These are phyloP conservation scores for Leistus spinibarbis DNA, from an alignment of 2,888 invertebrate genomes.

Conservation along the genomic window DNA sequence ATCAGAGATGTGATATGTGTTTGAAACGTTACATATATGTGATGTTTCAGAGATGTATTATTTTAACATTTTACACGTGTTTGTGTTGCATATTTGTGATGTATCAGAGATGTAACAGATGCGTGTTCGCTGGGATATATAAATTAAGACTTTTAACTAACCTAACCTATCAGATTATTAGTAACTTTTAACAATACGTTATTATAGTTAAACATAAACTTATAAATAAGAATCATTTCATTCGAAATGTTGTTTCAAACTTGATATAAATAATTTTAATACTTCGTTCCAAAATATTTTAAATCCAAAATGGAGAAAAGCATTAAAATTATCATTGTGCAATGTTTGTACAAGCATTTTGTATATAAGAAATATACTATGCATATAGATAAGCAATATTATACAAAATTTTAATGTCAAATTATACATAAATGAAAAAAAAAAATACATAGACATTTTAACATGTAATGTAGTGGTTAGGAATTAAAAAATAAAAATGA, in stretches of 20 bases:
- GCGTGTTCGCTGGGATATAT: background rate
- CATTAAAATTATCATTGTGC: background rate
- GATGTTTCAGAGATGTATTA: background rate
- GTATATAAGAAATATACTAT: slow-evolving; percentile 1
- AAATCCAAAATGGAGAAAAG: background rate
- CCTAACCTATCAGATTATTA: background rate
- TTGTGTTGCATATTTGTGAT: too few relatives aligned
- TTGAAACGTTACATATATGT: background rate
- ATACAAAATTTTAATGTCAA: slow-evolving; percentile 14
- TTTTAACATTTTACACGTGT: too few relatives aligned
- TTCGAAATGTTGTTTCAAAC: background rate
- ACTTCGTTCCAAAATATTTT: background rate
- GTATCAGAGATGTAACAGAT: background rate
- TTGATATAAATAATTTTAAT: background rate
- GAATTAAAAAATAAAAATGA: background rate
- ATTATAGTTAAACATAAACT: background rate
- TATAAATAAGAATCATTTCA: background rate
- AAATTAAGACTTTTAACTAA: background rate
- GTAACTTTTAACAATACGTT: background rate
- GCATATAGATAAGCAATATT: slow-evolving; percentile 13
- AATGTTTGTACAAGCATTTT: background rate
- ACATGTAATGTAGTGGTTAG: background rate
- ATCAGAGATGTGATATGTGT: background rate
- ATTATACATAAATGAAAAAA: slow-evolving; percentile 3
- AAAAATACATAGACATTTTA: background rate